Evolutionary conservation across 2,797 vertebrate genomes (phyloP), one percentile per base, ranked within the genome.

Genomic region (Knipowitschia caucasica): DNA sequence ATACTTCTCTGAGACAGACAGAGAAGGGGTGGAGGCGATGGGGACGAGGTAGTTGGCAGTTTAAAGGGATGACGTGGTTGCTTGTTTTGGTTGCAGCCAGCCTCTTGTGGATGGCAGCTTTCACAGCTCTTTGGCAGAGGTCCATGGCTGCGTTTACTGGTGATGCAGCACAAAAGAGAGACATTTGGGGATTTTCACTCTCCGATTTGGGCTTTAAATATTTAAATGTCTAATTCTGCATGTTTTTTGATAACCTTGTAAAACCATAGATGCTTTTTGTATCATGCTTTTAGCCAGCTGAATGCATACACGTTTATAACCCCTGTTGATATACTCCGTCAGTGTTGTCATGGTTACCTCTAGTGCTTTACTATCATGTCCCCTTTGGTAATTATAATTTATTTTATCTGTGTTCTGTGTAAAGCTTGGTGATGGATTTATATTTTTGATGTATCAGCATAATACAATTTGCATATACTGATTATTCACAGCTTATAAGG

Each of bases 71-170:
- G 73, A 78, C 66, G 59, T 79, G 69, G 64, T 47, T 56, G 31
- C 60, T 73, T 80, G 75, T 86, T 83, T 82, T 85, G 75, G 74
- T 84, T 77, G 68, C 71, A 70, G 71, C 80, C 61, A 31, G 64
- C 47, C 71, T 80, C 78, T 78, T 62, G 73, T 69, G 67, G 67
- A 79, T 74, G 72, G 69, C 60, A 75, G 73, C 71, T 67, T 80
- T 17, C 69, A 53, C 80, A 75, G 74, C 69, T 74, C 73, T 77
- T 83, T 87, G 80, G 81, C 82, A 77, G 65, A 53, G 67, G 63
- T 84, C 77, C 71, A 52, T 72, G 66, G 73, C 69, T 40, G 29
- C 67, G 64, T 77, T 78, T 76, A 75, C 64, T 64, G 67, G 68
- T 81, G 77, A 82, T 82, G 74, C 74, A 82, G 81, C 79, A 82